phyloP scores from a whole-genome alignment of 2,113 vertebrate species.

The Petrocephalus microphthalmus region DNA sequence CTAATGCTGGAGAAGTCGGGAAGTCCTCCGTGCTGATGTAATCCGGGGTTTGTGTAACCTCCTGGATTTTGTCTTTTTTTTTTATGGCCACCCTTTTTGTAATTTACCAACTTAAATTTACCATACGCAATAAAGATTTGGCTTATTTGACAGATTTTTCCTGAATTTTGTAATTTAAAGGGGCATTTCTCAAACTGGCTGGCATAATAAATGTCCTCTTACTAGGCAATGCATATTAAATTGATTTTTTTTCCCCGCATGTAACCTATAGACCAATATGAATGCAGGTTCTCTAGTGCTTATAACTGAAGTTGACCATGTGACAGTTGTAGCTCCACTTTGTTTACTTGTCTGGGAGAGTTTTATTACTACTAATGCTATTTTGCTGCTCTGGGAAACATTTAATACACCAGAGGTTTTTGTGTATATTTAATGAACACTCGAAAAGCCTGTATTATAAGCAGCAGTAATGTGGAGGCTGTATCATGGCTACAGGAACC shows the following conservation, averaged over 20 bases:
- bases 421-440: not conserved
- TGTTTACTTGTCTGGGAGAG: not conserved
- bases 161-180: not conserved
- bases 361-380: not conserved
- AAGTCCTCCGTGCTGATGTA: not conserved
- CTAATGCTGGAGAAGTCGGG: not conserved
- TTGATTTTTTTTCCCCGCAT: not conserved
- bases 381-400: not conserved
- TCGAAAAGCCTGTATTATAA: not conserved
- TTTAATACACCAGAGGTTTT: not conserved
- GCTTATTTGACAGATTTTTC: not conserved
- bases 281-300: not conserved
- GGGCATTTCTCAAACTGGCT: not conserved
- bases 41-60: not conserved
- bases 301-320: not conserved
- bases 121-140: constrained; percentile 11
- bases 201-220: not conserved
- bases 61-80: not conserved
- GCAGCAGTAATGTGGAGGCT: not conserved
- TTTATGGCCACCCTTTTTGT: not conserved
- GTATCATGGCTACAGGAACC: not conserved
- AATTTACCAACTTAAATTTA: not conserved
- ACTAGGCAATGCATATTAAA: not conserved
- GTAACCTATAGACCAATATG: not conserved
- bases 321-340: not conserved